Base-by-base conservation (phyloP, 2,113 vertebrate species). In the Phodopus roborovskii region DNA sequence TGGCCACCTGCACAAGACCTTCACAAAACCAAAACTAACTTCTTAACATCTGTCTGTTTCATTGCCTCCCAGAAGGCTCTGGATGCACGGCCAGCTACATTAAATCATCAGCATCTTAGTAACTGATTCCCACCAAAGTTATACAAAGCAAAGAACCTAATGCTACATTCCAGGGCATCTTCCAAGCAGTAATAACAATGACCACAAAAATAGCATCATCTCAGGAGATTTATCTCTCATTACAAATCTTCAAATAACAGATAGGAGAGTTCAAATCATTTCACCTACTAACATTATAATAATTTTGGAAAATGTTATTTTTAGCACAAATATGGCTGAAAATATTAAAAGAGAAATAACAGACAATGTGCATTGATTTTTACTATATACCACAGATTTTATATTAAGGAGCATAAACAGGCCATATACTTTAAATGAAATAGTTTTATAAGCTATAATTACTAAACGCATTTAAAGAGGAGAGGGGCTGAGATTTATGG, bases 191-290 rank as follows among this genome's bases (percentile, higher is more conserved):
- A n/a, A 12, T 8, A 90, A 33, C 7, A 85, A n/a, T 56, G 50
- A 58, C 5, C 48, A 56, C 16, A 39, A 88, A n/a, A 88, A 56
- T 83, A 94, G 84, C 53, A 0, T 2, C 28, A 12, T 71, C 86
- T 66, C 56, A 83, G 39, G 89, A 93, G 39, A 74, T 30, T 56
- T 10, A 3, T 84, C 13, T 88, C 12, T 7, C 24, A 42, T 90
- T 83, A 45, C 82, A 95, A 85, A 6, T 73, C 78, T 77, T 82
- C 84, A n/a, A 70, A 50, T 81, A 78, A 13, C n/a, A 75, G 36
- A 68, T 53, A 96, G 62, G 10, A 88, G 89, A 77, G 82, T 36
- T 77, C 0, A 66, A 96, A 90, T 73, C 71, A 91, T 79, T 78
- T 88, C 62, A 82, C 4, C 5, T 4, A 66, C 87, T 90, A 74